Evolutionary conservation across 2,797 vertebrate genomes (phyloP).

Genomic region (Pteropus rufus): DNA sequence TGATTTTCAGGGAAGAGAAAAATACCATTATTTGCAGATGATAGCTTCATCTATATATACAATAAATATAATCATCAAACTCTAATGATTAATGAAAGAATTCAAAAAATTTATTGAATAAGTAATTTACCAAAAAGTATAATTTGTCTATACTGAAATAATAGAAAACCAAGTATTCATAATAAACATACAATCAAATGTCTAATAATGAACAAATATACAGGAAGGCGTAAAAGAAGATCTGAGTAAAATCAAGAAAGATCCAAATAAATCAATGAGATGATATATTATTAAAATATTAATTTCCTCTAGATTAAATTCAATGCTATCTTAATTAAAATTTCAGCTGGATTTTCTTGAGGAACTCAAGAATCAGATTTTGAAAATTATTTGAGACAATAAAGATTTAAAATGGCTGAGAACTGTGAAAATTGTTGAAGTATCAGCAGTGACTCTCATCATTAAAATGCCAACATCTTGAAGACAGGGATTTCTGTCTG

Average conservation of each 20-base stretch:
- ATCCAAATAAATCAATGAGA: background rate
- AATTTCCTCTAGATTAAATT: background rate
- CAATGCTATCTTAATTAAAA: background rate
- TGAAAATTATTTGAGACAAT: background rate
- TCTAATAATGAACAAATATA: background rate
- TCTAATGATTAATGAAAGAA: background rate
- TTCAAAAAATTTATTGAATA: background rate
- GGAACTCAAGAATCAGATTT: background rate
- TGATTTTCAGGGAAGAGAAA: background rate
- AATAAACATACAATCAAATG: background rate
- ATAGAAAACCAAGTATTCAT: background rate
- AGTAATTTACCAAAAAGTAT: background rate
- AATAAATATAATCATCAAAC: background rate
- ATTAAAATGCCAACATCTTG: background rate
- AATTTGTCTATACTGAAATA: background rate
- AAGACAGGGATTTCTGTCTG: background rate
- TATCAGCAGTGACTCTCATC: background rate
- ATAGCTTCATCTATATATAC: background rate
- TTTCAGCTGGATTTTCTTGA: background rate
- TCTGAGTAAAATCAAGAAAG: background rate
- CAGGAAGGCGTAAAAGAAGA: background rate
- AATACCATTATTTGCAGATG: background rate
- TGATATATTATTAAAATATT: background rate
- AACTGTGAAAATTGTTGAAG: background rate
- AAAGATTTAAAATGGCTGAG: background rate